These are phyloP conservation scores for Scyliorhinus canicula DNA, from an alignment of 2,797 vertebrate species.

Conservation along the genomic window DNA sequence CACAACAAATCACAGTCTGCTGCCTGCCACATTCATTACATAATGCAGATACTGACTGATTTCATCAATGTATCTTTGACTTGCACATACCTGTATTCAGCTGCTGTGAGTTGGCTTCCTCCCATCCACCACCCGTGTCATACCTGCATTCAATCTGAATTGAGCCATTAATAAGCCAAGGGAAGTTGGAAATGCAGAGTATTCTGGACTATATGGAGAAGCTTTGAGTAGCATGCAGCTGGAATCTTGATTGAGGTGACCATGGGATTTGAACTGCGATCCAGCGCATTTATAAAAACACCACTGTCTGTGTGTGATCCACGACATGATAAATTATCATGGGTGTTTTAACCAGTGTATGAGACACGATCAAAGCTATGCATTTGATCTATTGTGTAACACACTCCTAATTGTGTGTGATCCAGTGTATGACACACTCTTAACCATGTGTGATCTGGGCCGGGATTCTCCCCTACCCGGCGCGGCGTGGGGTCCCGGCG, in stretches of 20 bases:
- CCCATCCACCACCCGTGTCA: neutral
- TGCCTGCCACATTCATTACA: neutral
- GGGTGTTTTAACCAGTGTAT: no score
- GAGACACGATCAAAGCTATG: neutral
- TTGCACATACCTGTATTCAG: constrained; percentile 24
- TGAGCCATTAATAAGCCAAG: neutral
- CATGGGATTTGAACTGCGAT: neutral
- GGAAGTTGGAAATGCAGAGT: no score
- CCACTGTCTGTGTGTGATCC: neutral
- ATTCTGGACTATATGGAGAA: neutral
- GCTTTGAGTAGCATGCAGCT: neutral
- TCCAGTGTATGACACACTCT: neutral
- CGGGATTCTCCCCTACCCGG: no score
- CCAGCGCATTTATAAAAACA: no score
- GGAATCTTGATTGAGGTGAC: neutral
- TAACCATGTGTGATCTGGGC: neutral
- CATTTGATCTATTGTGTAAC: neutral
- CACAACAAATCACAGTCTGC: neutral
- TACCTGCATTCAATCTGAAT: neutral
- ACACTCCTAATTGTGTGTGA: neutral
- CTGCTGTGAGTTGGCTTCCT: neutral
- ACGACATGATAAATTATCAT: neutral
- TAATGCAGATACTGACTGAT: constrained; percentile 2
- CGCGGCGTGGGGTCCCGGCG: no score
- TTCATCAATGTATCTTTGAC: neutral